phyloP scores from a whole-genome alignment of 2,888 invertebrate species.

The Protodeltote pygarga region DNA sequence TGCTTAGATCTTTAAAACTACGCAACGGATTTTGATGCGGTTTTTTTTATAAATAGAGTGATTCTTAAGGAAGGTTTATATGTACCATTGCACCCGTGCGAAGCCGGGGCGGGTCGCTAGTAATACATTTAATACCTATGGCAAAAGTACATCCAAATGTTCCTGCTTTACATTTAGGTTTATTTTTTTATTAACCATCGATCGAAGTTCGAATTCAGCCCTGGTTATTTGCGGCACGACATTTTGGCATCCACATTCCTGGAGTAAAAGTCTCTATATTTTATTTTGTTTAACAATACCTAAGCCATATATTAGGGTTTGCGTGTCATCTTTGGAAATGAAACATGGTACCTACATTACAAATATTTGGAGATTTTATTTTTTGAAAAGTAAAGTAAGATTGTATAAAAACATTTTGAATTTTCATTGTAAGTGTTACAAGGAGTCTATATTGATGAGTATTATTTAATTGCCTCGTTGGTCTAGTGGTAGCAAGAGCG shows the following conservation, averaged over 20 bases:
- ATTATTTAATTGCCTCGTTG: too few species aligned
- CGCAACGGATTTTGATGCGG: too few species aligned
- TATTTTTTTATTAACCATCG: neutral
- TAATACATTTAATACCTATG: too few species aligned
- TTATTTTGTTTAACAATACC: slow-evolving; percentile 28
- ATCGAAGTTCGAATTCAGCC: slow-evolving; percentile 21
- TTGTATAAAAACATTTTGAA: slow-evolving; percentile 4
- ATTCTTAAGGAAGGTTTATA: too few species aligned
- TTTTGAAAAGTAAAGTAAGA: neutral
- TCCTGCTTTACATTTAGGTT: slow-evolving; percentile 1
- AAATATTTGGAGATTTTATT: neutral
- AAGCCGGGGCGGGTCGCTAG: too few species aligned
- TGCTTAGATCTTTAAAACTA: too few species aligned
- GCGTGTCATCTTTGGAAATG: slow-evolving; percentile 3
- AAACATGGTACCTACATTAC: neutral
- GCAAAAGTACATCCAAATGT: slow-evolving; percentile 1
- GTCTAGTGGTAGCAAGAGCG: too few species aligned
- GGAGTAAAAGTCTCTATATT: slow-evolving; percentile 37
- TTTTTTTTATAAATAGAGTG: too few species aligned
- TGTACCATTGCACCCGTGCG: too few species aligned
- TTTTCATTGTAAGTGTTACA: too few species aligned
- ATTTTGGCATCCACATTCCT: slow-evolving; percentile 59
- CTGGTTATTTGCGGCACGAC: slow-evolving; percentile 56
- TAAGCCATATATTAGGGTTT: neutral
- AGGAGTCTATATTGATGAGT: too few species aligned